phyloP scores from a whole-genome alignment of 2,113 vertebrate species.

The Rynchops niger region DNA sequence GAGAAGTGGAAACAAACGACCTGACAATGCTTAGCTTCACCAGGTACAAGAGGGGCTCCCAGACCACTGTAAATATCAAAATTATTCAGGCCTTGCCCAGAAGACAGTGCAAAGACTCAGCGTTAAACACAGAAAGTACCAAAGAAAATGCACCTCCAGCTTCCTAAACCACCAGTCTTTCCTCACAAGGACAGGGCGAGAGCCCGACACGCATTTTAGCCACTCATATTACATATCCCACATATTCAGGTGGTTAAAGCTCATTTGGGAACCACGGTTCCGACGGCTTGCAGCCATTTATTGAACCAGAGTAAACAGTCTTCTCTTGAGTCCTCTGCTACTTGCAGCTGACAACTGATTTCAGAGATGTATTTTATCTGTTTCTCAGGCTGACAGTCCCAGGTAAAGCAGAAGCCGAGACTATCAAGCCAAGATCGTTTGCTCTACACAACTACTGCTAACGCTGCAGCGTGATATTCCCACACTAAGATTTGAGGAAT shows the following conservation, averaged over 20 bases:
- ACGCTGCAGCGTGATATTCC: neutral
- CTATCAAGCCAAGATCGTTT: neutral
- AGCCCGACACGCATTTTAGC: neutral
- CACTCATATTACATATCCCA: accelerated
- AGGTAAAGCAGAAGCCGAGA: neutral
- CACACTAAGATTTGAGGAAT: neutral
- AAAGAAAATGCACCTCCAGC: neutral
- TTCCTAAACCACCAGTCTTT: neutral
- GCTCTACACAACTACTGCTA: neutral
- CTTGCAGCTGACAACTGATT: neutral
- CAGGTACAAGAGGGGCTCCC: neutral
- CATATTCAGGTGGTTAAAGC: neutral
- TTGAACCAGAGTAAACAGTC: neutral
- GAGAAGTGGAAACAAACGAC: neutral
- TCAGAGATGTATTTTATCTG: neutral
- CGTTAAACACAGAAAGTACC: neutral
- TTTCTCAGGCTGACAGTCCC: neutral
- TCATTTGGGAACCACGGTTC: neutral
- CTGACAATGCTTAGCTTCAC: neutral
- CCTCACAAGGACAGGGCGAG: neutral
- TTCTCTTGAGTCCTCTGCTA: neutral
- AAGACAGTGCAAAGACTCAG: neutral
- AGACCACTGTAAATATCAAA: neutral
- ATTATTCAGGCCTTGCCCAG: neutral
- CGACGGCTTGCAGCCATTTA: too few relatives aligned